A percentile compares a stretch with the other conserved stretches of the same genome.
These are phyloP conservation scores for Perithous albicinctus DNA, from an alignment of 2,888 invertebrate species.

Conservation along the genomic window DNA sequence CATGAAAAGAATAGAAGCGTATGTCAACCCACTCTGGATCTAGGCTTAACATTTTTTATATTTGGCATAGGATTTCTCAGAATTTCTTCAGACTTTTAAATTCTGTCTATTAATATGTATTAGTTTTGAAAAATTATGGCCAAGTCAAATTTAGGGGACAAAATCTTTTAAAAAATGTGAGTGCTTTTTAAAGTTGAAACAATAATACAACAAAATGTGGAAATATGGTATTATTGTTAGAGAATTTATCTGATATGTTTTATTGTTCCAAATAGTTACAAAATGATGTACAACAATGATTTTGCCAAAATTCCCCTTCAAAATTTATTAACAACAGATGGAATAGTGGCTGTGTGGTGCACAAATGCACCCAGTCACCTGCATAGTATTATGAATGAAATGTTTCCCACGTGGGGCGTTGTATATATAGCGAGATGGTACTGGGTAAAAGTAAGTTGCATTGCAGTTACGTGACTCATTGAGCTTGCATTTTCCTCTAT, in stretches of 20 bases:
- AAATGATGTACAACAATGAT: constrained; percentile 92
- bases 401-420: constrained; percentile 93
- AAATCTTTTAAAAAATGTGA: too few species aligned
- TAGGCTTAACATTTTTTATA: too few species aligned
- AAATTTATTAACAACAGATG: constrained; percentile 87
- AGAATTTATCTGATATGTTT: background rate
- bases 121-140: too few species aligned
- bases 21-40: too few species aligned
- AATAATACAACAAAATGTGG: too few species aligned
- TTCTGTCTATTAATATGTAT: too few species aligned
- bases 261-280: constrained; percentile 87
- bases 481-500: constrained; percentile 19
- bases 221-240: too few species aligned
- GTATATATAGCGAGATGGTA: constrained; percentile 91
- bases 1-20: too few species aligned
- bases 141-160: too few species aligned
- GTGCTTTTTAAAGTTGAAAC: too few species aligned
- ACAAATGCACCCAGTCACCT: constrained; percentile 93
- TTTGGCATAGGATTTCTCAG: too few species aligned
- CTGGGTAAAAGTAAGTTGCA: constrained; percentile 92
- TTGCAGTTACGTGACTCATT: constrained; percentile 18
- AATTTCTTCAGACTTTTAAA: too few species aligned
- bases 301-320: constrained; percentile 90
- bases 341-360: constrained; percentile 95
- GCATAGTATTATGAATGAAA: constrained; percentile 88